These are phyloP conservation scores for Apis florea DNA, from an alignment of 1,140 invertebrate genomes.

Conservation along the genomic window DNA sequence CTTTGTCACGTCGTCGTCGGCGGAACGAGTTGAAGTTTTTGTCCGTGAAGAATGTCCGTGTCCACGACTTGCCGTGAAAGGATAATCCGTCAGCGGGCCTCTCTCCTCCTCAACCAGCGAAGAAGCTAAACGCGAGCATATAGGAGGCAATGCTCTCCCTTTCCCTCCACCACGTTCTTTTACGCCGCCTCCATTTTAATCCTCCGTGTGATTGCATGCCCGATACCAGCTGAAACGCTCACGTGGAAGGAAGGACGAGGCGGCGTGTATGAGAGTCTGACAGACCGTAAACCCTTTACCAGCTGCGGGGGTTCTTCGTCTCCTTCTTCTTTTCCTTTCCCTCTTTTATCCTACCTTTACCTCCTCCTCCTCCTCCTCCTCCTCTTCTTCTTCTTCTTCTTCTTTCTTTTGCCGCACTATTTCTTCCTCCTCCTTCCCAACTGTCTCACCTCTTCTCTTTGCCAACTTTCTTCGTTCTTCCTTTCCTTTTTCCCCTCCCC, in stretches of 20 bases:
- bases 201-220: slow-evolving; percentile 77
- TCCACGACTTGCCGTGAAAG: slow-evolving; percentile 46
- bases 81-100: slow-evolving; percentile 73
- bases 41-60: slow-evolving; percentile 50
- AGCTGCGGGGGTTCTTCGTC: slow-evolving; percentile 70
- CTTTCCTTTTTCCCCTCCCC: background rate
- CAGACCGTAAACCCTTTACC: slow-evolving; percentile 77
- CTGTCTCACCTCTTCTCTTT: background rate
- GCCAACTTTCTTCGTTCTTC: background rate
- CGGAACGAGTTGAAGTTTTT: slow-evolving; percentile 32
- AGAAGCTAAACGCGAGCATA: slow-evolving; percentile 75
- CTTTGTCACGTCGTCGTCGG: slow-evolving; percentile 36
- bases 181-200: slow-evolving; percentile 74
- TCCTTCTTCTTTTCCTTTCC: slow-evolving; percentile 30
- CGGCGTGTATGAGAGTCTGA: slow-evolving; percentile 70
- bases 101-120: slow-evolving; percentile 56
- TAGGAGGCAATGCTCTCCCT: slow-evolving; percentile 57
- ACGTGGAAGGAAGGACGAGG: slow-evolving; percentile 75
- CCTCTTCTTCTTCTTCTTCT: background rate
- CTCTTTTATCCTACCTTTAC: slow-evolving; percentile 61
- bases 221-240: slow-evolving; percentile 76
- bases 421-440: background rate
- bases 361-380: slow-evolving; percentile 20
- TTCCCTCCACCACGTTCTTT: slow-evolving; percentile 57
- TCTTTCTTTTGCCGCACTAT: slow-evolving; percentile 1